phyloP scores from a whole-genome alignment of 1,140 invertebrate species.

The Melanaphis sacchari region DNA sequence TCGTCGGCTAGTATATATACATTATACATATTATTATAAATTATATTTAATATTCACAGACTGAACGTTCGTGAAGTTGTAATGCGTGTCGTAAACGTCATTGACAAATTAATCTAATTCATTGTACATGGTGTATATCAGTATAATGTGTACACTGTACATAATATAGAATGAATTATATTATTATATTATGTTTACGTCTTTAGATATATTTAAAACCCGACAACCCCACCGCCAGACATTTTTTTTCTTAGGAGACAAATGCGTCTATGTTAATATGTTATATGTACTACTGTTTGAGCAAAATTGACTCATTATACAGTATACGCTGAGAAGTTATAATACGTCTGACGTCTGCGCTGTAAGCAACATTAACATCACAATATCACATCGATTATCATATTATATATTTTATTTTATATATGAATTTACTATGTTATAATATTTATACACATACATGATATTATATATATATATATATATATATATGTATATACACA shows the following conservation, averaged over 20 bases:
- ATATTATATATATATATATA: no score
- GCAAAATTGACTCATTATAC: not conserved
- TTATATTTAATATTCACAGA: not conserved
- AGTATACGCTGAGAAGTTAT: not conserved
- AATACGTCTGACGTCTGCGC: not conserved
- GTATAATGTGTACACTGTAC: not conserved
- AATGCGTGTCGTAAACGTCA: not conserved
- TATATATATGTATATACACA: not conserved
- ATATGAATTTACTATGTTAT: no score
- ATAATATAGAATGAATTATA: not conserved
- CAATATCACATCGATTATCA: not conserved
- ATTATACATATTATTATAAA: not conserved
- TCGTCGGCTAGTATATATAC: no score
- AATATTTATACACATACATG: no score
- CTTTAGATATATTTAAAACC: not conserved
- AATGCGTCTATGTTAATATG: not conserved
- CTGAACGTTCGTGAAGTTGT: not conserved
- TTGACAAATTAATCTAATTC: conserved; percentile 15
- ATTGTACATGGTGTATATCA: not conserved
- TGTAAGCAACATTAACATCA: not conserved
- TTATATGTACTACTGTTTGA: not conserved
- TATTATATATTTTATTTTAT: no score
- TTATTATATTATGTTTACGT: not conserved
- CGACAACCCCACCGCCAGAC: not conserved
- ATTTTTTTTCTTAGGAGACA: not conserved